phyloP scores from a whole-genome alignment of 2,113 vertebrate species.

The Cephalopterus ornatus region DNA sequence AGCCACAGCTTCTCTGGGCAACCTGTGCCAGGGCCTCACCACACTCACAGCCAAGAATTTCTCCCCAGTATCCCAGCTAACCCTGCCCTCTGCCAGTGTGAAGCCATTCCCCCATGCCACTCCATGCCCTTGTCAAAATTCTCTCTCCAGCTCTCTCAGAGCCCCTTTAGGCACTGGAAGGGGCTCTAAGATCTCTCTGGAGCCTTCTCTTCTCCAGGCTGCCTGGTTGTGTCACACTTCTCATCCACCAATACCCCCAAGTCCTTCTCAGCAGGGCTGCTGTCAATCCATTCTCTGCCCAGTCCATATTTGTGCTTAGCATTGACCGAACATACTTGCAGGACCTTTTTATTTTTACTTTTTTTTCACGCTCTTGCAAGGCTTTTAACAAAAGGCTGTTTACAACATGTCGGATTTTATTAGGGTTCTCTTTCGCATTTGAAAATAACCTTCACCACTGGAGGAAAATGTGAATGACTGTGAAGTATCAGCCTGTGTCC shows the following conservation, averaged over 20 bases:
- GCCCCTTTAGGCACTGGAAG: background rate
- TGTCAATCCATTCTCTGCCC: background rate
- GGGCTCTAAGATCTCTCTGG: background rate
- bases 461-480: background rate
- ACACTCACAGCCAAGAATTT: fast-evolving
- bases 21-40: fast-evolving
- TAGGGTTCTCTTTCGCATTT: background rate
- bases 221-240: fast-evolving
- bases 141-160: background rate
- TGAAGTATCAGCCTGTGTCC: background rate
- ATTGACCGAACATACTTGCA: background rate
- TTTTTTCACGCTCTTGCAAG: background rate
- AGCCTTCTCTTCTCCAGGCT: background rate
- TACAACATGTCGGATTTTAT: background rate
- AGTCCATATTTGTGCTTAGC: background rate
- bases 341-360: background rate
- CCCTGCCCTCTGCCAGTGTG: background rate
- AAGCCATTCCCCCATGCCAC: background rate
- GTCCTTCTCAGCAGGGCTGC: background rate
- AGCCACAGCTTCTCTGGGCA: background rate
- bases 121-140: background rate
- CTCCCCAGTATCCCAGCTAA: fast-evolving
- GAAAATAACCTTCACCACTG: background rate
- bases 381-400: background rate
- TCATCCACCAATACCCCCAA: background rate